Evolutionary conservation across 2,888 invertebrate species (phyloP).

Genomic region (Idaea straminata): DNA sequence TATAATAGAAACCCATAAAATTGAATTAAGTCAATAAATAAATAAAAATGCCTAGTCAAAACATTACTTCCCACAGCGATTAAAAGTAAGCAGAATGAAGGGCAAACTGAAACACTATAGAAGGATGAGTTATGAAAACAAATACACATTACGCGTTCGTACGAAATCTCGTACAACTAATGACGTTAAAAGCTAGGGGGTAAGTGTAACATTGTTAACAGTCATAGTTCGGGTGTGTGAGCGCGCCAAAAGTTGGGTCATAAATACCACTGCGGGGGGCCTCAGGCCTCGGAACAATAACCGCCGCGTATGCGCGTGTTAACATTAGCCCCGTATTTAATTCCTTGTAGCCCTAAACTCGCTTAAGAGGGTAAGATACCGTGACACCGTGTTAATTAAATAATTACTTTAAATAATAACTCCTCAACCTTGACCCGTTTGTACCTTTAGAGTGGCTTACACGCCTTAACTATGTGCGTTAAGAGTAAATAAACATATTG

Average conservation of each 20-base stretch:
- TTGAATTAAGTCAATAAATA: slow-evolving; percentile 52
- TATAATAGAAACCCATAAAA: slow-evolving; percentile 46
- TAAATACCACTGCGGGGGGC: slow-evolving; percentile 74
- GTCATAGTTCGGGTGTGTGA: slow-evolving; percentile 73
- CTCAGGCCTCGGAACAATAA: slow-evolving; percentile 56
- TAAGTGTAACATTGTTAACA: slow-evolving; percentile 74
- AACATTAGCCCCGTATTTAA: slow-evolving; percentile 76
- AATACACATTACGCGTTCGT: slow-evolving; percentile 72
- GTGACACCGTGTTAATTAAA: slow-evolving; percentile 77
- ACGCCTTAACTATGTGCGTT: slow-evolving; percentile 18
- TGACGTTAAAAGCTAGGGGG: slow-evolving; percentile 75
- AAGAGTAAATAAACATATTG: slow-evolving; percentile 12
- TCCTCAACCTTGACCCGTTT: slow-evolving; percentile 42
- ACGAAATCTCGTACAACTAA: slow-evolving; percentile 76
- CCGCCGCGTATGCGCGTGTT: slow-evolving; percentile 73
- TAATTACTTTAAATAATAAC: slow-evolving; percentile 79
- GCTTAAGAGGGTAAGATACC: slow-evolving; percentile 74
- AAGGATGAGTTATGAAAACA: slow-evolving; percentile 73
- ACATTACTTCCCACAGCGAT: slow-evolving; percentile 72
- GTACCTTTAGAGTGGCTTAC: slow-evolving; percentile 25
- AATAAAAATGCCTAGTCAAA: slow-evolving; percentile 55
- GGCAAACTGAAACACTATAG: slow-evolving; percentile 60
- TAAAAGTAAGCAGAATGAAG: slow-evolving; percentile 57
- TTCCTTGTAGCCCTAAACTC: slow-evolving; percentile 76
- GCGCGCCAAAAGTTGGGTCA: slow-evolving; percentile 75